Base-by-base conservation (phyloP, 2,113 vertebrate species). In the Cynocephalus volans region DNA sequence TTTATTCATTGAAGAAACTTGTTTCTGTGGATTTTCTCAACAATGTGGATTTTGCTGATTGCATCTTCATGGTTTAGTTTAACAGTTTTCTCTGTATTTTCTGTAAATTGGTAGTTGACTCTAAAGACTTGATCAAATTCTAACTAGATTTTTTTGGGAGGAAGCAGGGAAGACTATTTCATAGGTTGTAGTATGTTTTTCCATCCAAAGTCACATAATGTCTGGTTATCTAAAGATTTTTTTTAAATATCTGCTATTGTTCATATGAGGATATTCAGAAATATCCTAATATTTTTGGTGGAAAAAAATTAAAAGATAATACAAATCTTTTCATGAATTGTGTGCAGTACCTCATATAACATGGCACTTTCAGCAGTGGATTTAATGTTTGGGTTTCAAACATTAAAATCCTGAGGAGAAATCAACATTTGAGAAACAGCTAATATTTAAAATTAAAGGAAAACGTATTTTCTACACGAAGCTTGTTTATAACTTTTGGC, bases 351-450 rank as follows among this genome's bases (percentile, higher is more conserved):
- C 41, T 84, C 33, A 69, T 50, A 60, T 54, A 88, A 33, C 18
- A 58, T 87, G 64, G 64, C 56, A 79, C 69, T 82, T 93, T 94
- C 64, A 90, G 48, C 65, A 90, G 50, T 60, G 54, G 62, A 84
- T 81, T 90, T 70, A 70, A 88, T 84, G 60, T 88, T 94, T 64
- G 80, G 36, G 45, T 62, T 93, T 95, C 81, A 92, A 41, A 41
- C 41, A 41, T 41, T 41, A 41, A 85, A 88, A 72, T 85, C 36
- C 70, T 65, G 13, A 79, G 52, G 33, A 19, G 15, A 88, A 85
- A 70, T 73, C 31, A 75, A 50, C 58, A 85, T 88, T 65, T 93
- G 72, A 79, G 19, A 83, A 81, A 72, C 11, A 72, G 80, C 17
- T 83, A 60, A 65, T 90, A 88, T n/a, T 91, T 91, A 56, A 81